phyloP scores from a whole-genome alignment of 2,113 vertebrate species.

The Phasianus colchicus region DNA sequence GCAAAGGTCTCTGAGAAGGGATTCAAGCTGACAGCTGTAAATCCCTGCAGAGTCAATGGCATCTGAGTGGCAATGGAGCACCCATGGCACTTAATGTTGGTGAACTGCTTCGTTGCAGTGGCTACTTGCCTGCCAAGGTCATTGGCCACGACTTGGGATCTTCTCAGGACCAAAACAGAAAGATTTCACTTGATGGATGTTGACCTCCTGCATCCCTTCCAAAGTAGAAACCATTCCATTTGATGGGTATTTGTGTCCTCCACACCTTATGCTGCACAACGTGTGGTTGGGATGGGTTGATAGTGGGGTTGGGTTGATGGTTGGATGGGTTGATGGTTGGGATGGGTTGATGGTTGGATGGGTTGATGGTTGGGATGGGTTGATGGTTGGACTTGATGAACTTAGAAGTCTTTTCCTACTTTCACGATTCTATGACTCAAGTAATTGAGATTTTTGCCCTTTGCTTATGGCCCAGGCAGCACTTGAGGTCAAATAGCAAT shows the following conservation, averaged over 20 bases:
- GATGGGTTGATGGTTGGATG: too few species aligned
- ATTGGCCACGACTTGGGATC: background rate
- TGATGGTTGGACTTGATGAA: too few species aligned
- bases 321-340: too few species aligned
- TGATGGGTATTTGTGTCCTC: background rate
- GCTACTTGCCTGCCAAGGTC: background rate
- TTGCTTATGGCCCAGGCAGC: background rate
- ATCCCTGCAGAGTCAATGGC: background rate
- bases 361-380: too few species aligned
- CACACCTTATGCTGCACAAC: too few species aligned
- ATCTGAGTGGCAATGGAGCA: accelerated
- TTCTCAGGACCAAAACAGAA: background rate
- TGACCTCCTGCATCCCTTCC: background rate
- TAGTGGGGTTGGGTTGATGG: too few species aligned
- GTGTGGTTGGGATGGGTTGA: too few species aligned
- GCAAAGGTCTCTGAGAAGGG: background rate
- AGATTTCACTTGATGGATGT: background rate
- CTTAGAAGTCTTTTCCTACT: too few species aligned
- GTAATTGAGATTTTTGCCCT: background rate
- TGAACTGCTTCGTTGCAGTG: background rate
- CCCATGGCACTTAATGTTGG: accelerated
- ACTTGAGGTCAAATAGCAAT: too few species aligned
- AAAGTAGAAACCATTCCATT: background rate
- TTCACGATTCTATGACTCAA: background rate
- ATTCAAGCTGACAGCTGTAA: background rate